A percentile compares a stretch with the other conserved stretches of the same genome.
Conservation (phyloP, 2,888 invertebrate genomes). For the Amphimallon solstitiale region DNA sequence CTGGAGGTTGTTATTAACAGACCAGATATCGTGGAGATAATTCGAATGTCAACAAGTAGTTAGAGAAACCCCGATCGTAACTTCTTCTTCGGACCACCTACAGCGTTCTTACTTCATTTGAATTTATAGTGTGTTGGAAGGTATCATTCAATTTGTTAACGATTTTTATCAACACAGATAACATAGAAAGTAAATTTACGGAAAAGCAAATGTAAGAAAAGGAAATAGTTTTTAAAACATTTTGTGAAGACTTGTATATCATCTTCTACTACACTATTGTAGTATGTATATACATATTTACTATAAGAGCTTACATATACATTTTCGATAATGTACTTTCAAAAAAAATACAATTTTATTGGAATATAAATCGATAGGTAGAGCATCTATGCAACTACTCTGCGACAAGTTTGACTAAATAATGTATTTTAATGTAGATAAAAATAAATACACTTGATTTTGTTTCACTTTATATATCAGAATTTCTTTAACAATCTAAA, state of each 20-base stretch:
- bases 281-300: too few species aligned
- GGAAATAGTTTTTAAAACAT: background rate
- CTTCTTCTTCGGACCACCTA: slow-evolving; percentile 45
- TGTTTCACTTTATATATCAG: too few species aligned
- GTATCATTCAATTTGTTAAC: slow-evolving; percentile 20
- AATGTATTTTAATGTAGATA: too few species aligned
- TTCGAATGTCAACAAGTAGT: slow-evolving; percentile 52
- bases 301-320: too few species aligned
- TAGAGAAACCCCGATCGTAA: slow-evolving; percentile 43
- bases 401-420: too few species aligned
- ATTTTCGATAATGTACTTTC: too few species aligned
- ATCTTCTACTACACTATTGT: background rate
- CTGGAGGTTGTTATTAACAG: slow-evolving; percentile 46
- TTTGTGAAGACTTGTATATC: background rate
- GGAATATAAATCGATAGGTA: too few species aligned
- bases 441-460: too few species aligned
- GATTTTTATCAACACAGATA: slow-evolving; percentile 10
- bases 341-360: too few species aligned
- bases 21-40: slow-evolving; percentile 50
- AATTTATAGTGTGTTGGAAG: slow-evolving; percentile 40
- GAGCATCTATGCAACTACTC: too few species aligned
- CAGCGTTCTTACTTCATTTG: slow-evolving; percentile 35
- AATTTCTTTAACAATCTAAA: too few species aligned
- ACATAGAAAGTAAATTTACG: slow-evolving; percentile 5
- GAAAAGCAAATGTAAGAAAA: background rate